phyloP scores from a whole-genome alignment of 2,888 invertebrate genomes.

The Cistogaster globosa region DNA sequence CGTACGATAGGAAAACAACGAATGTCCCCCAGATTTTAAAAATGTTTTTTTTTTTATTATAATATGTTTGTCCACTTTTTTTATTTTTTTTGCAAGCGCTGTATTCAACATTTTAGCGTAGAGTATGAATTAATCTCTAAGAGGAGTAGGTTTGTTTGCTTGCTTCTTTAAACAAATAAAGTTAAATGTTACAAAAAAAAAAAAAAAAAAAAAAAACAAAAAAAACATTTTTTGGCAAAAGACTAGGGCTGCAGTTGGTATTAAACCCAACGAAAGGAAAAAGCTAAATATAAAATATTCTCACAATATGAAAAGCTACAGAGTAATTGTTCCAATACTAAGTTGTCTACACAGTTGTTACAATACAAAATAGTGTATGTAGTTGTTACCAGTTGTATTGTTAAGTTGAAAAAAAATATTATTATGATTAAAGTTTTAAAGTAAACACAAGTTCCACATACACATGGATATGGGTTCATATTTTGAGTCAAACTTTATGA shows the following conservation, averaged over 20 bases:
- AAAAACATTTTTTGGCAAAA: not conserved
- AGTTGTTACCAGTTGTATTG: not conserved
- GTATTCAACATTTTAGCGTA: not conserved
- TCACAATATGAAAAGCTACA: slow-evolving; percentile 34
- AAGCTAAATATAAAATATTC: slow-evolving; percentile 22
- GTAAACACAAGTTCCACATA: not conserved
- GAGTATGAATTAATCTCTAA: not conserved
- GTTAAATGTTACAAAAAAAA: no score
- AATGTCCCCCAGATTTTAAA: not conserved
- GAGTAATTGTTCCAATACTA: not conserved
- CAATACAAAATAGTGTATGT: not conserved
- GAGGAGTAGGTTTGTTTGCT: not conserved
- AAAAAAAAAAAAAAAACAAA: no score
- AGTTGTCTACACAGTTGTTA: not conserved
- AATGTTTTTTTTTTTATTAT: not conserved
- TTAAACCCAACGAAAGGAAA: not conserved
- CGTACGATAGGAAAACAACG: not conserved
- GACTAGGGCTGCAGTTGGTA: not conserved
- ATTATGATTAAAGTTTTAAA: not conserved
- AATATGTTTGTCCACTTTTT: no score
- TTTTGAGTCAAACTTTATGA: not conserved
- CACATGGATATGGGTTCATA: not conserved
- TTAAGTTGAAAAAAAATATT: not conserved
- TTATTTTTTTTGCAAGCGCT: not conserved
- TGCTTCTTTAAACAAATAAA: not conserved